A percentile compares a stretch with the other conserved stretches of the same genome.
Evolutionary conservation across 1,140 invertebrate species (phyloP).

Genomic region (Drosophila jambulina): DNA sequence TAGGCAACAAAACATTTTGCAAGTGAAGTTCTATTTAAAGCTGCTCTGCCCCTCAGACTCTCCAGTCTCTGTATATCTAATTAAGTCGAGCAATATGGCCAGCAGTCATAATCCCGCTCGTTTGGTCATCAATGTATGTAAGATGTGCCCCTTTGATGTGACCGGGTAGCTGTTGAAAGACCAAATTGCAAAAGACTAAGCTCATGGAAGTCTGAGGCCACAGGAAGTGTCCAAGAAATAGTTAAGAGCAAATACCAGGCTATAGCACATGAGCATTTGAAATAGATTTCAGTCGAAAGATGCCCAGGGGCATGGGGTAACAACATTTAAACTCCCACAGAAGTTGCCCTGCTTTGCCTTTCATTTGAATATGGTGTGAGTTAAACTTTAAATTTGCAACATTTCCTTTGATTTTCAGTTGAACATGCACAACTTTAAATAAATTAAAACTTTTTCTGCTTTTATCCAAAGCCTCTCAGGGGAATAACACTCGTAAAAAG

Average conservation of each 20-base stretch:
- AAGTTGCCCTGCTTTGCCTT: background rate
- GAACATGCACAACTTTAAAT: slow-evolving; percentile 1
- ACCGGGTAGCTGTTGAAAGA: slow-evolving; percentile 12
- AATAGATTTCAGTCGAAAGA: background rate
- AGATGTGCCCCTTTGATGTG: slow-evolving; percentile 29
- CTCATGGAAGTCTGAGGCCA: slow-evolving; percentile 18
- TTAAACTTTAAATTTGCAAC: slow-evolving; percentile 2
- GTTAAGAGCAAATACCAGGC: slow-evolving; percentile 33
- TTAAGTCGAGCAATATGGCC: slow-evolving; percentile 24
- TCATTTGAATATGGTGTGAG: background rate
- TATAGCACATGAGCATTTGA: background rate
- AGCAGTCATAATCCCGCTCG: slow-evolving; percentile 10
- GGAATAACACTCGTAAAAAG: background rate
- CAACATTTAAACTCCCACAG: background rate
- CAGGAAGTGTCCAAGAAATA: slow-evolving; percentile 47
- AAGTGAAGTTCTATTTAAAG: slow-evolving; percentile 12
- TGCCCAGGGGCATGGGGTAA: background rate
- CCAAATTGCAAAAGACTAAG: slow-evolving; percentile 41
- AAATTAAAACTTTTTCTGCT: slow-evolving; percentile 1
- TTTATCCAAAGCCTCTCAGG: background rate
- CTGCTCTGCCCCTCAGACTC: background rate
- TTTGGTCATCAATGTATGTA: slow-evolving; percentile 8
- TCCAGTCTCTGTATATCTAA: slow-evolving; percentile 2
- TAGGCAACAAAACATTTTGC: background rate
- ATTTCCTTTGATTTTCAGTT: background rate